These are phyloP conservation scores for Pseudomyrmex gracilis DNA, from an alignment of 1,140 invertebrate species.

Conservation along the genomic window DNA sequence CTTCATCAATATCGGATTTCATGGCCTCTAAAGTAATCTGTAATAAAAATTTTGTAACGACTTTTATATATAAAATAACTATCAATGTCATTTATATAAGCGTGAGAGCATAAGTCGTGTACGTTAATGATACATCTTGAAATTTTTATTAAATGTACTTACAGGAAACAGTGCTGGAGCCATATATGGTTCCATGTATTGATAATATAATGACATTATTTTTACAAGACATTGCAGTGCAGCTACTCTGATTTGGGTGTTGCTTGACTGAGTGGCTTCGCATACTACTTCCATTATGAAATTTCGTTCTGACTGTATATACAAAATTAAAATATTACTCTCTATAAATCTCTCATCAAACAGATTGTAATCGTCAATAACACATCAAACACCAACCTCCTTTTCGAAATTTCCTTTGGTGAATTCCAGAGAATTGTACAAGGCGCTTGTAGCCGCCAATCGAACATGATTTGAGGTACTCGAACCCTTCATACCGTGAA, in stretches of 20 bases:
- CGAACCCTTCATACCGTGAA: constrained; percentile 97
- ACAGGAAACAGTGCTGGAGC: constrained; percentile 98
- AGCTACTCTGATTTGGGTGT: constrained; percentile 96
- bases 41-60: constrained; percentile 20
- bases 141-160: constrained; percentile 77
- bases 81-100: too few relatives aligned
- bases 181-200: constrained; percentile 99
- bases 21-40: constrained; percentile 99
- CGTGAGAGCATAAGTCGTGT: too few relatives aligned
- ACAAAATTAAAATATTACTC: constrained; percentile 20
- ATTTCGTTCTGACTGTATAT: constrained; percentile 94
- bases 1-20: constrained; percentile 98
- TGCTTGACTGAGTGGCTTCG: constrained; percentile 93
- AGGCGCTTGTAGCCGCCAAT: constrained; percentile 97
- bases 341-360: not conserved
- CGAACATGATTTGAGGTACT: constrained; percentile 93
- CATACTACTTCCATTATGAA: constrained; percentile 99
- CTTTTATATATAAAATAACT: not conserved
- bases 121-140: not conserved
- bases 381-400: constrained; percentile 87
- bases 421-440: constrained; percentile 99
- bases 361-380: not conserved
- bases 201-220: constrained; percentile 99
- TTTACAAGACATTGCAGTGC: constrained; percentile 99
- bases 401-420: constrained; percentile 99